These are phyloP conservation scores for Hyles euphorbiae DNA, from an alignment of 1,140 invertebrate genomes.

Conservation along the genomic window DNA sequence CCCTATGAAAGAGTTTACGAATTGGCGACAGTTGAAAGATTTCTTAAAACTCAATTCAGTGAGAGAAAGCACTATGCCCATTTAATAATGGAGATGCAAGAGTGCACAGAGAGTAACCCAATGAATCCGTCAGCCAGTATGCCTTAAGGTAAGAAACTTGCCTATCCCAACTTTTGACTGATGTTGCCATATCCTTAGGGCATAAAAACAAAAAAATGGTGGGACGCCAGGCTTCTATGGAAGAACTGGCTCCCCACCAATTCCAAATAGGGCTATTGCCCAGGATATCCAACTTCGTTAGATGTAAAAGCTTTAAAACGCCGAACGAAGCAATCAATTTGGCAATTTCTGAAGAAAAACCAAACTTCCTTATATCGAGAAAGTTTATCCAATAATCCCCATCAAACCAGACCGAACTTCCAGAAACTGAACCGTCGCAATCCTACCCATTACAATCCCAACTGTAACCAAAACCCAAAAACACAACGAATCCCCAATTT, in stretches of 20 bases:
- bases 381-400: neutral
- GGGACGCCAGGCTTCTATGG: constrained; percentile 12
- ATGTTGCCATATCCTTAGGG: too few relatives aligned
- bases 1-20: constrained; percentile 9
- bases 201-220: neutral
- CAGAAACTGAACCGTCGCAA: neutral
- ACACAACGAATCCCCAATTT: neutral
- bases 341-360: constrained; percentile 13
- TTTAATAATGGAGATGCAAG: constrained; percentile 21
- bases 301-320: constrained; percentile 7
- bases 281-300: constrained; percentile 12
- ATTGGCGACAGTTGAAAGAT: constrained; percentile 22
- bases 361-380: constrained; percentile 7
- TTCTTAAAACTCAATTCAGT: constrained; percentile 26
- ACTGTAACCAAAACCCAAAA: neutral
- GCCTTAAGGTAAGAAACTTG: too few relatives aligned
- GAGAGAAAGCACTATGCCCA: constrained; percentile 24
- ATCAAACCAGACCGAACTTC: neutral
- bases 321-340: constrained; percentile 20
- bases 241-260: constrained; percentile 14
- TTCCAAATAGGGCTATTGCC: constrained; percentile 17
- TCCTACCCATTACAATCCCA: neutral
- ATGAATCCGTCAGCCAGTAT: constrained; percentile 6
- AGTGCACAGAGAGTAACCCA: constrained; percentile 16
- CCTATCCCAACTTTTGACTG: constrained; percentile 17